Base-by-base conservation (phyloP, 2,888 invertebrate species). In the Alloplasta piceator region DNA sequence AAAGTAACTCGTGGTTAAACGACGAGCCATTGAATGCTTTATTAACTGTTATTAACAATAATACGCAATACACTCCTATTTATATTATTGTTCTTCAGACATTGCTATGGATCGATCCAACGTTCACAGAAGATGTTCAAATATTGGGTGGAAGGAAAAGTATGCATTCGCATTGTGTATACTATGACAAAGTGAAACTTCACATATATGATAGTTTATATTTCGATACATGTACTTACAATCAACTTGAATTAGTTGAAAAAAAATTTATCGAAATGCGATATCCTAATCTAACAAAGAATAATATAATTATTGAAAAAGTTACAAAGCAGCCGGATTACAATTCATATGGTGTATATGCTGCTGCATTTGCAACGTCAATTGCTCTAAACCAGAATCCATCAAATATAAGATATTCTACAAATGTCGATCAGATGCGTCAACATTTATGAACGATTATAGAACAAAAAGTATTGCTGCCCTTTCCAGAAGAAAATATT, bases 61-160 rank as follows among this genome's bases (percentile, higher is more conserved):
- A 71, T 52, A 61, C 61, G 9, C 50, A 52, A 41, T 72, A 46
- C 38, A 10, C 52, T 41, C 72, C 63, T 14, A 50, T n/a, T 3
- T 50, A 72, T 72, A 26, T 58, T 16, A 46, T 71, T 50, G 58
- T 71, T 39, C 58, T 48, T 60, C 70, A 71, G 60, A 46, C 48
- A 38, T 16, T 60, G 14, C 36, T 43, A 10, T 71, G 70, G 70
- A 48, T 60, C 46, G 39, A 71, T 7, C 60, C 60, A 6, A n/a
- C 50, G 10, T 60, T 60, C 5, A 60, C 9, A 7, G n/a, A 38
- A 9, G 70, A 71, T 48, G n/a, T 71, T 38, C 70, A 60, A 39
- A 71, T 71, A 38, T n/a, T 71, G 0, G 70, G 58, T 39, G 70
- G 39, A 46, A 43, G 58, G 41, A 26, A 56, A 71, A 56, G 56